Evolutionary conservation across 1,140 invertebrate species (phyloP), one percentile per base, ranked within the genome.

Genomic region (Pectinophora gossypiella): DNA sequence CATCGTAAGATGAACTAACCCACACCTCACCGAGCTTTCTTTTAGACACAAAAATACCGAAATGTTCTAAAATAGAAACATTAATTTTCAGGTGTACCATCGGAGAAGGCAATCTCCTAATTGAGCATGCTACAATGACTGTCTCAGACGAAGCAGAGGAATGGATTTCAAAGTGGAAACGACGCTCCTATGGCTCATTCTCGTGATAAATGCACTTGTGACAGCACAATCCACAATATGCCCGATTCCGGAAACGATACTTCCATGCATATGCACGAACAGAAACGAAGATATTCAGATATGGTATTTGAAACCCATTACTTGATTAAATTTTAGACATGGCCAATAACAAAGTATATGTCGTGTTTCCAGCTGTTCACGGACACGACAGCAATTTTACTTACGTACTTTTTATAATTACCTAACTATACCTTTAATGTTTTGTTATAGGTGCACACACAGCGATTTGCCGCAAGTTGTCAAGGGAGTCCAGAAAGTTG

Each of bases 381-480:
- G n/a, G n/a, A n/a, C n/a, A n/a, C n/a, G n/a, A n/a, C n/a, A n/a
- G n/a, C n/a, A n/a, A n/a, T n/a, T 27, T 27, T 6, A 27, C 23
- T 27, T 27, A 27, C n/a, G n/a, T n/a, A n/a, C n/a, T n/a, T 27
- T 27, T 27, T 12, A 27, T 6, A 27, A 27, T 12, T 27, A 12
- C 5, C 23, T 27, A 12, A 27, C 23, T 27, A 12, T 27, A 27
- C 23, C 12, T 27, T 5, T 1, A 32, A 32, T 2, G n/a, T 32
- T 32, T 35, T 44, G 12, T 85, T 85, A 46, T 66, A 96, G 95
- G 95, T 96, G 95, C 73, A 95, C 94, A 32, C 94, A 96, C 79
- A 95, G 94, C 85, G 95, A 96, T 62, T 85, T 96, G 49, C 90
- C 91, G 0, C 91, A 91, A 68, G 93, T 95, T 2, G 76, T 93